phyloP scores from a whole-genome alignment of 2,113 vertebrate species.

The Pterocles orientalis region DNA sequence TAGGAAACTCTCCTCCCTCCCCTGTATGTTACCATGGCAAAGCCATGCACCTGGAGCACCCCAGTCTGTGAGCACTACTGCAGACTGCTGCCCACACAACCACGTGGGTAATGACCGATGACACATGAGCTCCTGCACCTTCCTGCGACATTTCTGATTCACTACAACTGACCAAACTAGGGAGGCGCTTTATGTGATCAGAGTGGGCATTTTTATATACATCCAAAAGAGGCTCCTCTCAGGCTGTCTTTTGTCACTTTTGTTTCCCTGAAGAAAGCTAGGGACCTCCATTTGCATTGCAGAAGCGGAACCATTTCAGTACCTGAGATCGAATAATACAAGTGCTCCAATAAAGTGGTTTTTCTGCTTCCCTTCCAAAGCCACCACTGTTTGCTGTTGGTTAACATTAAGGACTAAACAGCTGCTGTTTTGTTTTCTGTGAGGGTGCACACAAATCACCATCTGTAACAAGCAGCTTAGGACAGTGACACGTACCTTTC shows the following conservation, averaged over 20 bases:
- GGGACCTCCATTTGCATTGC: neutral
- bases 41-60: neutral
- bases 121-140: neutral
- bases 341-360: neutral
- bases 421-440: neutral
- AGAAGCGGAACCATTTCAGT: neutral
- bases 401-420: neutral
- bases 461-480: neutral
- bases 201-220: accelerated
- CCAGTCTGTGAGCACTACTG: too few relatives aligned
- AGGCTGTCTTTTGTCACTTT: neutral
- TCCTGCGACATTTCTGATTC: neutral
- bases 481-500: neutral
- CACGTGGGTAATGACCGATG: neutral
- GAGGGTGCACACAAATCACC: neutral
- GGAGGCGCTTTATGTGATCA: neutral
- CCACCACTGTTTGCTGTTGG: neutral
- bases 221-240: neutral
- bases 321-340: neutral
- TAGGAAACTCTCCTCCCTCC: neutral
- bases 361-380: neutral
- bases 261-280: neutral
- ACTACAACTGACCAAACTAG: neutral
- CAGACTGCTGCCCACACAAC: neutral
- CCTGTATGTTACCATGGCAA: accelerated